These are phyloP conservation scores for Chironomus striatipennis DNA, from an alignment of 1,140 invertebrate genomes.

Conservation along the genomic window DNA sequence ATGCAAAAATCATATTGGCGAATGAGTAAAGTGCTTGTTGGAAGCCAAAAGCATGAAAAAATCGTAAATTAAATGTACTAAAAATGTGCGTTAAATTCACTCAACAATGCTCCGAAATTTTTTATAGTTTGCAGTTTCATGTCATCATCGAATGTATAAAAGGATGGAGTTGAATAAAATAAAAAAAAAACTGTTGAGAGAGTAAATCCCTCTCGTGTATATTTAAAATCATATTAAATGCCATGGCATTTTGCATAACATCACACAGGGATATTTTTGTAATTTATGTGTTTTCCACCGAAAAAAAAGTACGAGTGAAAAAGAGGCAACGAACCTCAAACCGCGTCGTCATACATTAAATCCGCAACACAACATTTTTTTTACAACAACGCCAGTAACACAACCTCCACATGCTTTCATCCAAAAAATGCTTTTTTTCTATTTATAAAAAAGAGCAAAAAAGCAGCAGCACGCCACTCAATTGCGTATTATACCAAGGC, in stretches of 20 bases:
- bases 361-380: neutral
- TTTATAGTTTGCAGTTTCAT: neutral
- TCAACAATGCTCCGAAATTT: neutral
- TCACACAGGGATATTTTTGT: neutral
- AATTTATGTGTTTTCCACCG: neutral
- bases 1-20: too few relatives aligned
- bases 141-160: neutral
- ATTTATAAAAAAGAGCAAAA: conserved; percentile 1
- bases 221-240: conserved; percentile 15
- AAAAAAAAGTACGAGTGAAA: too few relatives aligned
- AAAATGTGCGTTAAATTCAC: neutral
- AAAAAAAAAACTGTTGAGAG: neutral
- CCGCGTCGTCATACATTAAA: conserved; percentile 5
- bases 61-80: neutral
- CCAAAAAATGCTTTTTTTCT: neutral
- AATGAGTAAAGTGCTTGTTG: too few relatives aligned
- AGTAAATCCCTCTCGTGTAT: neutral
- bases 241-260: conserved; percentile 11
- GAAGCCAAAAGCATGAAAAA: too few relatives aligned
- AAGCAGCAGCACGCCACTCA: conserved; percentile 2
- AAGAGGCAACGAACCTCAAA: conserved; percentile 10
- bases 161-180: neutral
- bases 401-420: neutral
- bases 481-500: neutral
- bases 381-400: neutral